Evolutionary conservation across 2,113 vertebrate genomes (phyloP).

Genomic region (Podarcis muralis): DNA sequence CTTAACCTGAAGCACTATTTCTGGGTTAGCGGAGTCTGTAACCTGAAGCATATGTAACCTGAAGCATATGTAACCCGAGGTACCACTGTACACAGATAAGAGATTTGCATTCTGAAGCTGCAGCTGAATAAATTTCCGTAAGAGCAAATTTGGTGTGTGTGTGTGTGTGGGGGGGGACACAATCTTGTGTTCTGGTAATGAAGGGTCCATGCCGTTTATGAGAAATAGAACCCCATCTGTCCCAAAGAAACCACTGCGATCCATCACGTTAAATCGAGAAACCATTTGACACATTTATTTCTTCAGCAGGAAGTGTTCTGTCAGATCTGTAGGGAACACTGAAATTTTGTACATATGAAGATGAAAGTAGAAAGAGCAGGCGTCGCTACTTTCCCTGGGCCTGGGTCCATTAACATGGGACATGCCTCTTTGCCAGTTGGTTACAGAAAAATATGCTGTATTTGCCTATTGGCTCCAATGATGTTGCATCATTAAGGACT

Average conservation of each 20-base stretch:
- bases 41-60: too few relatives aligned
- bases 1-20: too few relatives aligned
- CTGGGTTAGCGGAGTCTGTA: too few relatives aligned
- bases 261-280: conserved; percentile 73
- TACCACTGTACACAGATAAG: not conserved
- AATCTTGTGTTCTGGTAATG: conserved; percentile 62
- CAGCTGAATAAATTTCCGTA: conserved; percentile 61
- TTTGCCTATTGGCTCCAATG: not conserved
- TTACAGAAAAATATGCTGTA: conserved; percentile 25
- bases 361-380: conserved; percentile 64
- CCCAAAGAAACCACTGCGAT: conserved; percentile 70
- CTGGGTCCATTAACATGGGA: conserved; percentile 17
- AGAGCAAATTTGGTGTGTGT: conserved; percentile 16
- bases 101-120: conserved; percentile 58
- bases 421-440: conserved; percentile 18
- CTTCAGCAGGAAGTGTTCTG: conserved; percentile 70
- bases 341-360: conserved; percentile 62
- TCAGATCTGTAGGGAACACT: conserved; percentile 69
- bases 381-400: conserved; percentile 51
- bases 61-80: too few relatives aligned
- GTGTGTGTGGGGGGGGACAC: conserved; percentile 42
- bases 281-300: conserved; percentile 75
- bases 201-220: conserved; percentile 68
- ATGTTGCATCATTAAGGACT: conserved; percentile 19
- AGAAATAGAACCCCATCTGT: conserved; percentile 64